Base-by-base conservation (phyloP, 2,888 invertebrate species). In the Hirudinaria manillensis region DNA sequence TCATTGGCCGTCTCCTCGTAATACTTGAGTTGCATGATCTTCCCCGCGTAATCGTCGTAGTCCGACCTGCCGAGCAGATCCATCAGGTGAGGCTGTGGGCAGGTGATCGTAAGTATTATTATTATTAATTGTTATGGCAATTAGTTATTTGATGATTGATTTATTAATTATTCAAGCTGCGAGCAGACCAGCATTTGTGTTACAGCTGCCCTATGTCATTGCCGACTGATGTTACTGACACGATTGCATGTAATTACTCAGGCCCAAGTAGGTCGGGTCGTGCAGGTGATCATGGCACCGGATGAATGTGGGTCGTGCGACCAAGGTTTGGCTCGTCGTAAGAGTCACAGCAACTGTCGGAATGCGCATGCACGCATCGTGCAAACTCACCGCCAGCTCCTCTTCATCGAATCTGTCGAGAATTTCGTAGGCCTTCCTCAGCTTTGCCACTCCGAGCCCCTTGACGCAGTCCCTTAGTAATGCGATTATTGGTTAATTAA, bases 11-110 rank as follows among this genome's bases (percentile, higher is more conserved):
- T 77, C 65, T 84, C 85, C 78, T 84, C 84, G 80, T 84, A 85
- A 78, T 84, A 85, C 80, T 85, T 85, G 51, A 85, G 82, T 80
- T 85, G 85, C 85, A 84, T 85, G 70, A 85, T 84, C 77, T 85
- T 85, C n/a, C 85, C 85, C 53, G 84, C 85, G 80, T 83, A 85
- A 67, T 81, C 79, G 76, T 84, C 84, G 81, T 84, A 84, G 55
- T 82, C 82, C 1, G 81, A 82, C 75, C 81, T 80, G 10, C 85
- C 85, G 75, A 85, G 81, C 68, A 85, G 78, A 6, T 78, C 77
- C 21, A 83, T 80, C 74, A 85, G 79, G 78, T 81, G 82, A 7
- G 83, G 83, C 84, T 84, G 81, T 75, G 81, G 24, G 61, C 53
- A 16, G 45, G 10, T 45, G 45, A 45, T 45, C 16, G 45, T n/a